Conservation (phyloP, 1,140 invertebrate genomes). For the Agraylea sexmaculata region DNA sequence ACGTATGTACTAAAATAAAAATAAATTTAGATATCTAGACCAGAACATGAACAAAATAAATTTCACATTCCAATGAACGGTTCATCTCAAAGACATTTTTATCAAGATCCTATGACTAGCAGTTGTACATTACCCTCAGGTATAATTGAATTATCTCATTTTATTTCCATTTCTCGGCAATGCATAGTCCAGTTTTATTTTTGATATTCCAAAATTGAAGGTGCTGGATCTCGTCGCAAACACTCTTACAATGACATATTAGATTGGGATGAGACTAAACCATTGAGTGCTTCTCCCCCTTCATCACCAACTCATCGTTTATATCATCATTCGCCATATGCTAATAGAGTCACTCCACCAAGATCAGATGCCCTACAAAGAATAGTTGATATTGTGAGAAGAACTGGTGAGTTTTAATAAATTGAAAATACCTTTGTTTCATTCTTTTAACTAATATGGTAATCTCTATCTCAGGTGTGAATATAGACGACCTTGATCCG, state of each 20-base stretch:
- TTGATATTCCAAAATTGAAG: slow-evolving; percentile 4
- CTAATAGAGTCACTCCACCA: slow-evolving; percentile 20
- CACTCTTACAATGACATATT: slow-evolving; percentile 63
- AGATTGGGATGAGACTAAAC: slow-evolving; percentile 53
- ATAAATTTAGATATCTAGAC: slow-evolving; percentile 34
- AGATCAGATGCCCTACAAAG: slow-evolving; percentile 61
- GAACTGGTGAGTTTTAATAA: slow-evolving; percentile 43
- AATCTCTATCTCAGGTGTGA: slow-evolving; percentile 35
- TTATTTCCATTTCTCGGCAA: background rate
- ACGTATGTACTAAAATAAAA: background rate
- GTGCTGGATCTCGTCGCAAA: slow-evolving; percentile 46
- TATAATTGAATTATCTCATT: slow-evolving; percentile 24
- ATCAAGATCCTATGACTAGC: slow-evolving; percentile 42
- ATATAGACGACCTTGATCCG: slow-evolving; percentile 46
- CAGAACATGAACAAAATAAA: slow-evolving; percentile 40
- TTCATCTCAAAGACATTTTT: slow-evolving; percentile 33
- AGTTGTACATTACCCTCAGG: slow-evolving; percentile 48
- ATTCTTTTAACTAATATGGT: slow-evolving; percentile 15
- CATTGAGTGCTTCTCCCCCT: slow-evolving; percentile 41
- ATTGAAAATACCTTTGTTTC: background rate
- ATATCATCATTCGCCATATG: slow-evolving; percentile 24
- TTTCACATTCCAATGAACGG: slow-evolving; percentile 35
- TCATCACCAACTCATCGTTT: slow-evolving; percentile 28
- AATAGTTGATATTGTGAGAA: slow-evolving; percentile 66
- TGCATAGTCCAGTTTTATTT: background rate